Base-by-base conservation (phyloP, 2,797 vertebrate species). In the Acomys russatus region DNA sequence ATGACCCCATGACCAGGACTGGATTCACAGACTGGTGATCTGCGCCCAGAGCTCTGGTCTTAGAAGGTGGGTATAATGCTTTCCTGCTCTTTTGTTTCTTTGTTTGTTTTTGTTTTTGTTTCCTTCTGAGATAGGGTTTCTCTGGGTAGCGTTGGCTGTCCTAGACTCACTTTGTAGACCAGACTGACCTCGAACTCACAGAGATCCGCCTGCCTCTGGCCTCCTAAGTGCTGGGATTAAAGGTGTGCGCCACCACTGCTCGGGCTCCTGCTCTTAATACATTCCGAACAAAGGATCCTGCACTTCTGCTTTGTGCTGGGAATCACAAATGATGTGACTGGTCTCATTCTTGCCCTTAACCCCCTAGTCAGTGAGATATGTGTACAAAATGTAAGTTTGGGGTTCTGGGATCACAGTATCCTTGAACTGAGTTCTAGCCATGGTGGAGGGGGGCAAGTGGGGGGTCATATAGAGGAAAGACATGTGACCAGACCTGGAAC, bases 241-340 rank as follows among this genome's bases (percentile, higher is more conserved):
- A n/a, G n/a, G n/a, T n/a, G n/a, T n/a, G n/a, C n/a, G n/a, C n/a
- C n/a, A n/a, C n/a, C n/a, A n/a, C n/a, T n/a, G n/a, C n/a, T n/a
- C n/a, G n/a, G n/a, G n/a, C n/a, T n/a, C n/a, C n/a, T n/a, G n/a
- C n/a, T 23, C 61, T 77, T 86, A 33, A n/a, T 68, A 33, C 23
- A 78, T 82, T 80, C 64, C 93, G 59, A 94, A 91, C 61, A 82
- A 94, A 66, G n/a, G 70, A 35, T 73, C 49, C 30, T 82, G 38
- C 4, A 23, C n/a, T 90, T 92, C 73, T 59, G 44, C 44, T 94
- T 90, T 93, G 78, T 77, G 28, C 1, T 17, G 35, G 87, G 71
- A 82, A 35, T 22, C 44, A 23, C 84, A 74, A 63, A 82, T 82
- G 7, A 35, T 9, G 11, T 14, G 28, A 38, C 68, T 0, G 9